Evolutionary conservation across 2,797 vertebrate species (phyloP), one percentile per base, ranked within the genome.

Genomic region (Calcarius lapponicus): DNA sequence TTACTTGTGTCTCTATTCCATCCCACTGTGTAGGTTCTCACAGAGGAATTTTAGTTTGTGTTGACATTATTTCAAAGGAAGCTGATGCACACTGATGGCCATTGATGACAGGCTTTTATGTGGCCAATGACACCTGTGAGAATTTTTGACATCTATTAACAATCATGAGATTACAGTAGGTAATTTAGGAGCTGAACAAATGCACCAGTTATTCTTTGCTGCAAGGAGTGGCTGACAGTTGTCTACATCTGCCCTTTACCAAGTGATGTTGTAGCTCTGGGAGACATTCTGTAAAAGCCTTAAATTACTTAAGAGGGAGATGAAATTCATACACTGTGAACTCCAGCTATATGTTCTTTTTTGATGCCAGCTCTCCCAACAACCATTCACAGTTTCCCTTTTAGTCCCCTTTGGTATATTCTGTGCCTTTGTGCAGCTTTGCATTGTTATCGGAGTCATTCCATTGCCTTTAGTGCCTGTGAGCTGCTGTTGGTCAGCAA

Each of bases 81-180:
- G 45, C 17, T 71, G 80, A 50, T 66, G 36, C 47, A 69, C 62
- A 69, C 8, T 62, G 70, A 38, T 76, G 60, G 53, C 32, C 51
- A 64, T 8, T 79, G 64, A 64, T 66, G 47, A 10, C 38, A 81
- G 60, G 19, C 20, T 90, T 90, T 93, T 66, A 64, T 50, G 72
- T 91, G 45, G 48, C 58, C 91, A 86, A 25, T 6, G n/a, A 24
- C 48, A 71, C 65, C 43, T 62, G 15, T 50, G 58, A 86, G 36
- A 90, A 86, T 64, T 70, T 95, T 53, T 92, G 66, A 72, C 78
- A 60, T 53, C 42, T 75, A 58, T 78, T 73, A 81, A 88, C 88
- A 90, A 86, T 24, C 29, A 53, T 32, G 38, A 73, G 60, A 80
- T 88, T 81, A 51, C 76, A 81, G n/a, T 50, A 42, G n/a, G 38